Evolutionary conservation across 2,888 invertebrate species (phyloP), one percentile per base, ranked within the genome.

Genomic region (Lithophane leautieri): DNA sequence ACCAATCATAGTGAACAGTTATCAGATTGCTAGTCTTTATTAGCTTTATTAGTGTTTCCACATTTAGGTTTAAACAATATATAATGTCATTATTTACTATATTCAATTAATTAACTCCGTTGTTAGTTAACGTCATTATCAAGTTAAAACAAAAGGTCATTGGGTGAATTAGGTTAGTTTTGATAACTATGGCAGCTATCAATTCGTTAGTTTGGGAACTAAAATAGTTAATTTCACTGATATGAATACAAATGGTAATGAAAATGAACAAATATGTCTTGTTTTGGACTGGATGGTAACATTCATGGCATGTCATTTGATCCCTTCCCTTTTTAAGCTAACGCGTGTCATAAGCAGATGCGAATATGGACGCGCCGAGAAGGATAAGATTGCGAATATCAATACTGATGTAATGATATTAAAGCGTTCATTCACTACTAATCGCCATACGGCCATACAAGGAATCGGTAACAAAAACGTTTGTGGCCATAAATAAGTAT

Each of bases 401-500:
- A 91, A 88, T 89, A 90, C 88, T 70, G 77, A 80, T 85, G 86
- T 89, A 90, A 91, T 88, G 89, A 90, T 91, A 91, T 91, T 90
- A 93, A 92, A 90, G 92, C 88, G 87, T 89, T 91, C 92, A 91
- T 94, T 94, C 94, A 93, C 89, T 90, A 90, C 89, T 93, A 91
- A 93, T 94, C 90, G 92, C 82, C 84, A 89, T 85, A 89, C 89
- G 83, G 80, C 92, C 91, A 90, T 93, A 93, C 89, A 90, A 87
- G 91, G 91, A 79, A 86, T 83, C 83, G 88, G 90, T 88, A 91
- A 93, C 93, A 94, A 92, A 94, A 95, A 93, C 92, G 90, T 89
- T 89, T 91, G 92, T 87, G 79, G 82, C 92, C 95, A 93, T 92
- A 95, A 95, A 96, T 96, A 96, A 92, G 90, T 90, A 94, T 96